Evolutionary conservation across 2,888 invertebrate species (phyloP), one percentile per base, ranked within the genome.

Genomic region (Ormia ochracea): DNA sequence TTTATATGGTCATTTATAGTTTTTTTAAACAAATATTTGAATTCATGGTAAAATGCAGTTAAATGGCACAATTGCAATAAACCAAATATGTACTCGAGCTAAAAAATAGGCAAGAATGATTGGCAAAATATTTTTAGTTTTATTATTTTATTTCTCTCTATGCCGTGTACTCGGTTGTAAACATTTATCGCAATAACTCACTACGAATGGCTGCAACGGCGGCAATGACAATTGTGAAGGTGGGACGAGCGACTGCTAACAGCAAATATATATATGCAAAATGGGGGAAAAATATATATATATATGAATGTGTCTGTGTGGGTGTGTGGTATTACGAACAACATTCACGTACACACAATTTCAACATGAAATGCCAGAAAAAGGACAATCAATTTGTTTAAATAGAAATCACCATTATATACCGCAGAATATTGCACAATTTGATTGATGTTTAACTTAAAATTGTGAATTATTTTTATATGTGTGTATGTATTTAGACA

Each of bases 151-250:
- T 54, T 33, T 23, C 28, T 26, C 0, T 26, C 7, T 21, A 45
- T 52, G 21, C 14, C 45, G 7, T 38, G 58, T 19, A 54, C 31
- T 61, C 23, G 23, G 72, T 54, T 72, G 43, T 33, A 43, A 43
- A 41, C 61, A 72, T 75, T 75, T 75, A 68, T 68, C 66, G 59
- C 66, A 66, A 68, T 68, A 59, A 75, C 59, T 50, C 66, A 43
- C 33, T 52, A 43, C 26, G 10, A 66, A 41, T 50, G 58, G 43
- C 74, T 58, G 41, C 28, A 48, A 28, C 48, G 52, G 17, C 31
- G 52, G 23, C 4, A 31, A 14, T 3, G 14, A 19, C 31, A 56
- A 52, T 63, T 63, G 52, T 72, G 61, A 41, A 72, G 52, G 33
- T 72, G 43, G 33, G 23, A 21, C 23, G 21, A 63, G 43, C 14